Evolutionary conservation across 2,888 invertebrate genomes (phyloP).

Genomic region (Trachelus tabidus): DNA sequence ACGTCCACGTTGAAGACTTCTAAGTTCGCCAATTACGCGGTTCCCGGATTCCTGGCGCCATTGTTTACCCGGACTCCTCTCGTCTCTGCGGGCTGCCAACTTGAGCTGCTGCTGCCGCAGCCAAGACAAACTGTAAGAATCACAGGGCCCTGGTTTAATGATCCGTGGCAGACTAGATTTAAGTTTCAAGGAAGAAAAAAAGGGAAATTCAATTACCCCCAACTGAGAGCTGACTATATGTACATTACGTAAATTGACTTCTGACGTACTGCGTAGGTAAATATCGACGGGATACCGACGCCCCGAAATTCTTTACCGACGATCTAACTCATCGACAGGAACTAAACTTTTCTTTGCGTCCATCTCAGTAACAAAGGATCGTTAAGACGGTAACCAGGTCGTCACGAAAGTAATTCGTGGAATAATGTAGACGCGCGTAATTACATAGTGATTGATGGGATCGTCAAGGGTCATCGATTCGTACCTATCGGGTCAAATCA

Average conservation of each 20-base stretch:
- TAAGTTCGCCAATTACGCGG: constrained; percentile 71
- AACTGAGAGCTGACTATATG: too few species aligned
- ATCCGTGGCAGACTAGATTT: background rate
- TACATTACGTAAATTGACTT: too few species aligned
- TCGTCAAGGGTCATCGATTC: constrained; percentile 40
- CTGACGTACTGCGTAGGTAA: too few species aligned
- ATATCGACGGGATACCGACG: too few species aligned
- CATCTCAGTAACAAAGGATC: constrained; percentile 19
- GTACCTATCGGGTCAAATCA: background rate
- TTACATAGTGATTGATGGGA: constrained; percentile 50
- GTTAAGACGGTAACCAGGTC: constrained; percentile 22
- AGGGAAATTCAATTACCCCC: too few species aligned
- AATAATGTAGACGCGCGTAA: constrained; percentile 19
- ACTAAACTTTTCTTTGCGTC: too few species aligned
- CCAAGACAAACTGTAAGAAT: constrained; percentile 71
- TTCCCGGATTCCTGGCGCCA: constrained; percentile 80
- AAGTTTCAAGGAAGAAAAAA: too few species aligned
- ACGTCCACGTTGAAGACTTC: constrained; percentile 67
- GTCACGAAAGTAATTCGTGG: constrained; percentile 14
- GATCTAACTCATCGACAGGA: too few species aligned
- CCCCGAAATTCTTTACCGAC: too few species aligned
- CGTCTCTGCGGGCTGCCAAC: constrained; percentile 80
- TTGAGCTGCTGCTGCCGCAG: constrained; percentile 86
- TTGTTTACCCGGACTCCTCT: constrained; percentile 67
- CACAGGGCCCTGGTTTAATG: constrained; percentile 2